Evolutionary conservation across 2,113 vertebrate species (phyloP), one percentile per base, ranked within the genome.

Genomic region (Tamias sibiricus): DNA sequence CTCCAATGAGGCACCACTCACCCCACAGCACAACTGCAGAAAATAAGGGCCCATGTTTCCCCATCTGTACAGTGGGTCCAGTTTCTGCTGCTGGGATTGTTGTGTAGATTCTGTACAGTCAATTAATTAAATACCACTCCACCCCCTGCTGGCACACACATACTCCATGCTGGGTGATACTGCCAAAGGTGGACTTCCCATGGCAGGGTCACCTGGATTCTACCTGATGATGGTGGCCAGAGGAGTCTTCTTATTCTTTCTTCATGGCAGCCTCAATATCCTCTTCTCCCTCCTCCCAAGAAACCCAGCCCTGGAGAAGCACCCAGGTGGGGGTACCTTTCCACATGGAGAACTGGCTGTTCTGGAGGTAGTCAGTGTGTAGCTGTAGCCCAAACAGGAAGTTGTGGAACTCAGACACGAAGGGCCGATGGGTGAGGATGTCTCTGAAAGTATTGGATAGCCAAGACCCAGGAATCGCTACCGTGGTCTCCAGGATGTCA

Each of bases 351-450:
- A 99, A 99, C 37, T 98, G 0, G 35, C 74, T 32, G 16, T 98
- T 98, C 64, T 98, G 97, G 49, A 98, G 84, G 91, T 99, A 99
- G 74, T 94, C 92, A 2, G 97, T 98, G 86, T 99, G 98, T 66
- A 98, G 97, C 88, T 98, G 98, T 89, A 99, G 12, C 40, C 99
- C 99, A 6, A 80, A 95, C 74, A 99, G 94, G 95, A 99, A 99
- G 96, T 99, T 99, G 90, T 95, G 98, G 95, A 98, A 98, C 93
- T 99, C 97, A 49, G 99, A 99, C 96, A 98, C 98, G 6, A 99
- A 98, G 79, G 98, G 93, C 20, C 99, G 98, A 62, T 98, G 47
- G 77, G 98, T 99, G 62, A 98, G 92, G 35, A 98, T 28, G 8
- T 98, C 98, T 82, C 98, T 97, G 82, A 99, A 98, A 24, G 98